Evolutionary conservation across 2,797 vertebrate genomes (phyloP), one percentile per base, ranked within the genome.

Genomic region (Oryzias dopingdopingensis): DNA sequence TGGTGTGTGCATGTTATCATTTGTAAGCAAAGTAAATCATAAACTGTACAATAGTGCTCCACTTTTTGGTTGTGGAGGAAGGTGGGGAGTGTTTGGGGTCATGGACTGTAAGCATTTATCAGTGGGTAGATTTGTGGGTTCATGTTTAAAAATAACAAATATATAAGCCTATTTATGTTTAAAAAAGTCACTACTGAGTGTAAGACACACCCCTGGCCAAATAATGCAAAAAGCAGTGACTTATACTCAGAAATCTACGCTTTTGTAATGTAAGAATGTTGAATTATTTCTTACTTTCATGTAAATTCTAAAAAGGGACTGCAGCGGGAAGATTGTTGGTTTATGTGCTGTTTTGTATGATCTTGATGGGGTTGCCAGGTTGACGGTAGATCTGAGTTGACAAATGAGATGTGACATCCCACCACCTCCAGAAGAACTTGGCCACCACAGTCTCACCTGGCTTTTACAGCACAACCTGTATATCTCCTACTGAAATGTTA

Each of bases 1-100:
- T 54, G 48, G 68, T 56, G 42, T 64, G 61, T 78, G 83, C 86
- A 87, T 85, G 86, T 86, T 87, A 84, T 88, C 83, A 42, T 61
- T 22, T 29, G 52, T 44, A 48, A 81, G 56, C 83, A 85, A 83
- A 43, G n/a, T 56, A 46, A 32, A 12, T 61, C 56, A 68, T 51
- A 83, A 49, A 56, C 76, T 63, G 65, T 67, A 62, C 53, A 70
- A 77, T 10, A 56, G 60, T 4, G 24, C 53, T 32, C 46, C 10
- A 32, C 29, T 8, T 32, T 32, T 32, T 32, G 6, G 29, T 32
- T 32, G 29, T 7, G 1, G 29, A 32, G 7, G 29, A 32, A 32
- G 6, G 29, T 2, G 29, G 2, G 6, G 29, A 32, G 7, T 32
- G 29, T 32, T 32, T 10, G 7, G 29, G 29, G 29, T 10, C 29